Percentiles rank a stretch among this genome's conserved stretches.
Conservation (phyloP, 2,888 invertebrate genomes). For the Acrocera orbiculus region DNA sequence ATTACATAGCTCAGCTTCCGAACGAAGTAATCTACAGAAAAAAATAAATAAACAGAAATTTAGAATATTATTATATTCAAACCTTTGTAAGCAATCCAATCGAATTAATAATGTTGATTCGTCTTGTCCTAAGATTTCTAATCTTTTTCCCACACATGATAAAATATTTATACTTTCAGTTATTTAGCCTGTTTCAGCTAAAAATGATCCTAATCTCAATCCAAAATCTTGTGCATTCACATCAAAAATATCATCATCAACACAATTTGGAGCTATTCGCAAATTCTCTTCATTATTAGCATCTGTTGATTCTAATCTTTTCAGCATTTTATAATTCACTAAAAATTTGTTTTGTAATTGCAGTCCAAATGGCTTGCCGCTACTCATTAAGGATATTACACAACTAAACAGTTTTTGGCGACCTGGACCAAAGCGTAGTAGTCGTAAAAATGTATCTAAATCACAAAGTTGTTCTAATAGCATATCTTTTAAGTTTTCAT, state of each 20-base stretch:
- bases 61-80: conserved; percentile 14
- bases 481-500: conserved; percentile 21
- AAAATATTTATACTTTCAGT: conserved; percentile 57
- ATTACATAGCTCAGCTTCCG: conserved; percentile 64
- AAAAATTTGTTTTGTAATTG: conserved; percentile 20
- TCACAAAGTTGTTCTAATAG: conserved; percentile 25
- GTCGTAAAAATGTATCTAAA: conserved; percentile 23
- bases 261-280: conserved; percentile 9
- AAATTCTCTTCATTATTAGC: conserved; percentile 7
- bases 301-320: conserved; percentile 9
- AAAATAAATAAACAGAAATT: no score
- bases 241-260: conserved; percentile 14
- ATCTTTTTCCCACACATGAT: conserved; percentile 46
- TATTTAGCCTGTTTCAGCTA: conserved; percentile 81
- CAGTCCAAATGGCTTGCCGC: conserved; percentile 20
- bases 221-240: conserved; percentile 23
- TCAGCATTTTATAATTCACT: conserved; percentile 15
- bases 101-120: conserved; percentile 45
- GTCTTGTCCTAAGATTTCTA: conserved; percentile 36
- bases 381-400: conserved; percentile 21
- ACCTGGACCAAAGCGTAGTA: conserved; percentile 23
- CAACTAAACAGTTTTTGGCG: conserved; percentile 26
- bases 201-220: conserved; percentile 47
- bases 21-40: conserved; percentile 66
- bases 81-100: conserved; percentile 78